These are phyloP conservation scores for Synanthedon formicaeformis DNA, from an alignment of 2,888 invertebrate species.

Conservation along the genomic window DNA sequence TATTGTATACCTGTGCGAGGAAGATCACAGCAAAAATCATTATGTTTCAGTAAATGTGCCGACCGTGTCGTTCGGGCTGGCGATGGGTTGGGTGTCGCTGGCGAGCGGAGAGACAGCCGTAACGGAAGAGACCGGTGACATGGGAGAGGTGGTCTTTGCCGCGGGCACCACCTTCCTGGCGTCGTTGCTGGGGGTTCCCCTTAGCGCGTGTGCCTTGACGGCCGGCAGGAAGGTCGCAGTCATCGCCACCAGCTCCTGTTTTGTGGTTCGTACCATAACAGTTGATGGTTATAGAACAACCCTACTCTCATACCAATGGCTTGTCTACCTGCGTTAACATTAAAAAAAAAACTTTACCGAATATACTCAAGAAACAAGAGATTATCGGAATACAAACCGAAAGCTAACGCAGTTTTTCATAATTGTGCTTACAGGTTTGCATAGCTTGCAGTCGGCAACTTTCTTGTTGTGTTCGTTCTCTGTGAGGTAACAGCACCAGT, in stretches of 20 bases:
- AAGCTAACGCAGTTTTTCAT: too few relatives aligned
- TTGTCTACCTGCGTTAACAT: too few relatives aligned
- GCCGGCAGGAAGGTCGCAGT: constrained; percentile 33
- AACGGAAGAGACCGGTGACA: constrained; percentile 1
- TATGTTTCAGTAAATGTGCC: constrained; percentile 40
- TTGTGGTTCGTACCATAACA: constrained; percentile 28
- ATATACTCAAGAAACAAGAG: too few relatives aligned
- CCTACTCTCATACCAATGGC: too few relatives aligned
- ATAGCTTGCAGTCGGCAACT: too few relatives aligned
- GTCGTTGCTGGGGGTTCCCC: constrained; percentile 34
- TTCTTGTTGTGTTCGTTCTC: too few relatives aligned
- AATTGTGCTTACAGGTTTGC: too few relatives aligned
- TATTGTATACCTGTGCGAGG: too few relatives aligned
- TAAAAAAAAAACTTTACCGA: too few relatives aligned
- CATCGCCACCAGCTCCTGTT: constrained; percentile 30
- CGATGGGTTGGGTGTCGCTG: constrained; percentile 49
- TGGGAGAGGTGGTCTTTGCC: constrained; percentile 16
- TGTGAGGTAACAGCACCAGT: too few relatives aligned
- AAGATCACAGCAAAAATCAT: background rate
- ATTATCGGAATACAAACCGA: too few relatives aligned
- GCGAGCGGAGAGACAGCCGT: constrained; percentile 27
- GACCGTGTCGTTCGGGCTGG: constrained; percentile 40
- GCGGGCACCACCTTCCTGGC: constrained; percentile 29
- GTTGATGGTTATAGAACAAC: background rate
- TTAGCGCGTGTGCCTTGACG: constrained; percentile 31